Evolutionary conservation across 2,797 vertebrate genomes (phyloP).

Genomic region (Adrianichthys oophorus): DNA sequence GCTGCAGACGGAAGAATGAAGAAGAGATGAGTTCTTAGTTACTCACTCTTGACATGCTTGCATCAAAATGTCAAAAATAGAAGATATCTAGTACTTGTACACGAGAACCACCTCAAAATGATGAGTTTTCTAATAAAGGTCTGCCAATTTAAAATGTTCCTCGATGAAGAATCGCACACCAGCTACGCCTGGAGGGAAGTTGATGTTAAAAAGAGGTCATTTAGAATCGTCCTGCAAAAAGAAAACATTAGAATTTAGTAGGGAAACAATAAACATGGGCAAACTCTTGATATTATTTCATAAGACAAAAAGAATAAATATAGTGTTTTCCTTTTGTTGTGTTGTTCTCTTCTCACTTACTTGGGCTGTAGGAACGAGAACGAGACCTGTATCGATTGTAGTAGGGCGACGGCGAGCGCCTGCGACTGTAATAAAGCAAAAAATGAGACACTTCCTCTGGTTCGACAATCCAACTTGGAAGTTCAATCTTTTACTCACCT

Average conservation of each 20-base stretch:
- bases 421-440: constrained; percentile 69
- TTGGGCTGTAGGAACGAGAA: constrained; percentile 88
- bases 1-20: constrained; percentile 9
- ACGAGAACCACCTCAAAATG: constrained; percentile 34
- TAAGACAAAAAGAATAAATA: no score
- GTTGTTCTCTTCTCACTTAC: constrained; percentile 74
- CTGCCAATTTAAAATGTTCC: constrained; percentile 28
- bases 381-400: constrained; percentile 91
- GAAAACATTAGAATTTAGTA: constrained; percentile 14
- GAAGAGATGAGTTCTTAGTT: constrained; percentile 21
- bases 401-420: constrained; percentile 92
- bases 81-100: constrained; percentile 59
- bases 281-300: no score
- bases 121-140: constrained; percentile 34
- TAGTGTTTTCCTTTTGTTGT: neutral
- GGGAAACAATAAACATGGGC: no score
- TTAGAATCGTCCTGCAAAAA: constrained; percentile 74
- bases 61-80: constrained; percentile 42
- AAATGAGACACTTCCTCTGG: constrained; percentile 8
- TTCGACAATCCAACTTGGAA: neutral
- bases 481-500: constrained; percentile 70
- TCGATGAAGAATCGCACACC: constrained; percentile 35
- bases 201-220: constrained; percentile 16
- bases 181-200: constrained; percentile 38
- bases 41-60: constrained; percentile 37